Conservation (phyloP, 2,113 vertebrate genomes). For the Gobio gobio region DNA sequence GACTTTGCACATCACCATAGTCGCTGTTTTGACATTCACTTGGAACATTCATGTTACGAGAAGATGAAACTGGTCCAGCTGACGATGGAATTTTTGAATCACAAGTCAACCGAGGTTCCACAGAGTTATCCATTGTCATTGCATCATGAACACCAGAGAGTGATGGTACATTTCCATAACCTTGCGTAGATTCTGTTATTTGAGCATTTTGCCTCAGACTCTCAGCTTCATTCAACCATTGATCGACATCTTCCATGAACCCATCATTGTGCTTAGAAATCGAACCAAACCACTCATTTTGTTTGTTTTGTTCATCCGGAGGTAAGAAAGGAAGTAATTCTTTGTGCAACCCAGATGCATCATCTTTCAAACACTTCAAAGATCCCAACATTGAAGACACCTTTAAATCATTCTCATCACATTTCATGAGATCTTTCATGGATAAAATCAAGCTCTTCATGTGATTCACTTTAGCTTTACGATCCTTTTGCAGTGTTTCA, state of each 20-base stretch:
- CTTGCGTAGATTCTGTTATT: background rate
- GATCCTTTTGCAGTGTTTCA: background rate
- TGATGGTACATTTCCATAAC: background rate
- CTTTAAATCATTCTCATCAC: background rate
- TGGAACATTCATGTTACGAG: too few relatives aligned
- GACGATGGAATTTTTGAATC: too few relatives aligned
- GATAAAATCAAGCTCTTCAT: slow-evolving; percentile 21
- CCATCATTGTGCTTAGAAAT: too few relatives aligned
- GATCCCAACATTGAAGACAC: background rate
- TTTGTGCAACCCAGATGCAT: background rate
- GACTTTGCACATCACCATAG: too few relatives aligned
- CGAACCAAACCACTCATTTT: too few relatives aligned
- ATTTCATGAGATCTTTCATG: too few relatives aligned
- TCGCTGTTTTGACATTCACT: too few relatives aligned
- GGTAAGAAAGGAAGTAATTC: background rate
- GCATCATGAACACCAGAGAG: background rate
- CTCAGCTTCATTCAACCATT: background rate
- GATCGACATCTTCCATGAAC: background rate
- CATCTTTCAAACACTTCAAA: background rate
- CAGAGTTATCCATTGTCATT: background rate
- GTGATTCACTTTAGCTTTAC: too few relatives aligned
- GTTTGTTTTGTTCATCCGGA: background rate
- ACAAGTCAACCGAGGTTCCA: background rate
- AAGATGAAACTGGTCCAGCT: too few relatives aligned
- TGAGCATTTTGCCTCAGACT: background rate